These are phyloP conservation scores for Acrossocheilus wenchowensis DNA, from an alignment of 2,797 vertebrate species.

Conservation along the genomic window DNA sequence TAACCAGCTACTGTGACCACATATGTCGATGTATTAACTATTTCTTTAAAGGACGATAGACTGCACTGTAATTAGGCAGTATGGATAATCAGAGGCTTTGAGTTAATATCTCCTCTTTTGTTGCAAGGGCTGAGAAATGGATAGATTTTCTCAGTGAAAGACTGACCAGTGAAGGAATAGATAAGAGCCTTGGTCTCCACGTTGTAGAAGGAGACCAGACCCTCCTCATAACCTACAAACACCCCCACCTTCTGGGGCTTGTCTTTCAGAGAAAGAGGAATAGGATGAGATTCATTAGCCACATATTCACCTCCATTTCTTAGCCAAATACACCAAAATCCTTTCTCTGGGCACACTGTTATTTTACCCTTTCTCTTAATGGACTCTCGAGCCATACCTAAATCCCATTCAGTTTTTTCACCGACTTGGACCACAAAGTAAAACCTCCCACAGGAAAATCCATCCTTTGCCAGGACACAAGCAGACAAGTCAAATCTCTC, in stretches of 20 bases:
- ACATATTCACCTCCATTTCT: slow-evolving; percentile 61
- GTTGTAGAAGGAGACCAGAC: slow-evolving; percentile 42
- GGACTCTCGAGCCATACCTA: slow-evolving; percentile 63
- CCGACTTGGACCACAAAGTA: slow-evolving; percentile 56
- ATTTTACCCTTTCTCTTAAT: slow-evolving; percentile 53
- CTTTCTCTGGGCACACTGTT: slow-evolving; percentile 52
- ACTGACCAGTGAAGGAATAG: slow-evolving; percentile 29
- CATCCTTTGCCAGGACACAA: slow-evolving; percentile 48
- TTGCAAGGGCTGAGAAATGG: slow-evolving; percentile 34
- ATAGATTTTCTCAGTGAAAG: slow-evolving; percentile 38
- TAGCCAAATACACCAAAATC: slow-evolving; percentile 63
- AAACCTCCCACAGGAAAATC: slow-evolving; percentile 41
- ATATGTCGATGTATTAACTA: not conserved
- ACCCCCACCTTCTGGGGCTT: slow-evolving; percentile 41
- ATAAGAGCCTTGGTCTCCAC: slow-evolving; percentile 18
- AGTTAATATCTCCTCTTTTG: not conserved
- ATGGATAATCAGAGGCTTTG: slow-evolving; percentile 22
- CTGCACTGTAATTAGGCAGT: not conserved
- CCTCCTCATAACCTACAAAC: slow-evolving; percentile 51
- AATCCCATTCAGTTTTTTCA: slow-evolving; percentile 62
- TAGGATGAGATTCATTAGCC: slow-evolving; percentile 42
- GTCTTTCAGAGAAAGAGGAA: slow-evolving; percentile 27
- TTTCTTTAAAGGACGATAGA: not conserved
- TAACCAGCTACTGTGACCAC: not conserved
- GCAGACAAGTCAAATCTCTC: slow-evolving; percentile 42